Percentiles rank a stretch among this genome's conserved stretches.
These are phyloP conservation scores for Anser brachyrhynchus DNA, from an alignment of 2,113 vertebrate species.

Conservation along the genomic window DNA sequence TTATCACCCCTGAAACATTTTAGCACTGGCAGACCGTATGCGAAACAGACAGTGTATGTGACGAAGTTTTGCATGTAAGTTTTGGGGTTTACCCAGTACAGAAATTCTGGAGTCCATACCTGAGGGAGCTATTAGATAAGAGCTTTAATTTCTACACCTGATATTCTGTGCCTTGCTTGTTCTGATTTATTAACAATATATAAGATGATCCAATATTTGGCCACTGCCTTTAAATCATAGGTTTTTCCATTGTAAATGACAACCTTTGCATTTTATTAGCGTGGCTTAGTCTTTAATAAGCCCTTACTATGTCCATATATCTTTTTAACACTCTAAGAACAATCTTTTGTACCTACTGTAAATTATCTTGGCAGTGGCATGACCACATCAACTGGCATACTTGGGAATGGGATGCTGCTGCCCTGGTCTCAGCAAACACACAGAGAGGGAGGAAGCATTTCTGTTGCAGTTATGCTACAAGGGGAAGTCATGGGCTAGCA, in stretches of 20 bases:
- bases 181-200: conserved; percentile 69
- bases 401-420: neutral
- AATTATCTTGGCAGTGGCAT: conserved; percentile 52
- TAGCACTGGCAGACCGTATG: neutral
- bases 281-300: conserved; percentile 69
- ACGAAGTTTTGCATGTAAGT: neutral
- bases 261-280: conserved; percentile 71
- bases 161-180: conserved; percentile 2
- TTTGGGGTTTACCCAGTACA: neutral
- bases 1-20: neutral
- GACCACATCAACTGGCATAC: neutral
- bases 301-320: conserved; percentile 50
- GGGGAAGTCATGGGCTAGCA: neutral
- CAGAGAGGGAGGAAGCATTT: neutral
- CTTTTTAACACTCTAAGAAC: conserved; percentile 57
- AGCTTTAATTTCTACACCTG: conserved; percentile 25
- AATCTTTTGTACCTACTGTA: conserved; percentile 46
- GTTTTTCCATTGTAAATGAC: conserved; percentile 71
- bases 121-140: neutral
- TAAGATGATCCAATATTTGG: conserved; percentile 66
- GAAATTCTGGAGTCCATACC: neutral
- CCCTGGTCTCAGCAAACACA: neutral
- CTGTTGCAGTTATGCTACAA: neutral
- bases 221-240: conserved; percentile 62
- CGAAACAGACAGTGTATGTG: neutral